These are phyloP conservation scores for Megaleporinus macrocephalus DNA, from an alignment of 2,113 vertebrate species.

Conservation along the genomic window DNA sequence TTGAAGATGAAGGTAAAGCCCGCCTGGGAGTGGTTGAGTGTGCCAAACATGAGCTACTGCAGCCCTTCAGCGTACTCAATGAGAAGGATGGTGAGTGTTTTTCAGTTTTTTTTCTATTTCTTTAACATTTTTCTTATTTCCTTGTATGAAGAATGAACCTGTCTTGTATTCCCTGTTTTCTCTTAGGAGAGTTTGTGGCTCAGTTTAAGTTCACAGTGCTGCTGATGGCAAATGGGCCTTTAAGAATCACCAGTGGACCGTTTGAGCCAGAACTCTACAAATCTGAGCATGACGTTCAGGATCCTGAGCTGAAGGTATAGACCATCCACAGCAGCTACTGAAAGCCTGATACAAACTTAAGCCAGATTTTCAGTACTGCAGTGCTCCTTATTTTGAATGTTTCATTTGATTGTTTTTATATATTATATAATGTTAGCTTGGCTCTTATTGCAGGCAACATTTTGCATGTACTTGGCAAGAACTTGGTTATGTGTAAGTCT, in stretches of 20 bases:
- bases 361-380: too few relatives aligned
- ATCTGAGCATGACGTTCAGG: slow-evolving; percentile 92
- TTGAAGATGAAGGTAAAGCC: slow-evolving; percentile 96
- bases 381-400: too few relatives aligned
- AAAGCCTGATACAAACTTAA: neutral
- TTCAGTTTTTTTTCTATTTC: neutral
- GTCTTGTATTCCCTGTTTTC: neutral
- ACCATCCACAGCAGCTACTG: neutral
- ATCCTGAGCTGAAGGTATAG: slow-evolving; percentile 91
- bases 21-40: slow-evolving; percentile 96
- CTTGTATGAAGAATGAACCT: too few relatives aligned
- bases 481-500: too few relatives aligned
- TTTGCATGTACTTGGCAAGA: too few relatives aligned
- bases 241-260: slow-evolving; percentile 93
- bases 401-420: too few relatives aligned
- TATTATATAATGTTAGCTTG: too few relatives aligned
- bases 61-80: slow-evolving; percentile 95
- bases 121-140: neutral
- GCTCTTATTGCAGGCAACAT: too few relatives aligned
- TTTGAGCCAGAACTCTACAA: slow-evolving; percentile 92
- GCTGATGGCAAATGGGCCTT: slow-evolving; percentile 96
- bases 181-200: slow-evolving; percentile 90
- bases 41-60: slow-evolving; percentile 94
- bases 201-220: slow-evolving; percentile 99
- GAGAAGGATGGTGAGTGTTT: slow-evolving; percentile 91